A percentile compares a stretch with the other conserved stretches of the same genome.
phyloP scores from a whole-genome alignment of 2,113 vertebrate genomes.

The Ictidomys tridecemlineatus region DNA sequence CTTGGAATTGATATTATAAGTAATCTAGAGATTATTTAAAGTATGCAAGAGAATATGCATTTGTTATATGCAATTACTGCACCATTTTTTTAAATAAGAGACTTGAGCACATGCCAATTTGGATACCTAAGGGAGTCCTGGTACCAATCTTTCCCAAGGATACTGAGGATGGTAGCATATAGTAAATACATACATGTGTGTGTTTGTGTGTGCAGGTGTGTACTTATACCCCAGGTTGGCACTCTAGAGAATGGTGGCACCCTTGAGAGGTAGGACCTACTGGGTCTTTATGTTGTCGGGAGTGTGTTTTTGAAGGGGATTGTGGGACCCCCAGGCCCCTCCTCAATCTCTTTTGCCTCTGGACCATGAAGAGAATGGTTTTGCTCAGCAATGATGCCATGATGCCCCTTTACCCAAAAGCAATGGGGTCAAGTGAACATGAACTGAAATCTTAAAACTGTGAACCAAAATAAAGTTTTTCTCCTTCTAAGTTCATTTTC shows the following conservation, averaged over 20 bases:
- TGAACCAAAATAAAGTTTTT: background rate
- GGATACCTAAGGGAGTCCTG: background rate
- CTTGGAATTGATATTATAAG: background rate
- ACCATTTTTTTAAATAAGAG: background rate
- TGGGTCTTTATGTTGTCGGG: background rate
- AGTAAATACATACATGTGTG: background rate
- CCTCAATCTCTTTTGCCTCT: background rate
- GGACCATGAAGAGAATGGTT: too few relatives aligned
- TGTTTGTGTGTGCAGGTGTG: rapidly evolving
- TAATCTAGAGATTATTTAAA: background rate
- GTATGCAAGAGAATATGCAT: background rate
- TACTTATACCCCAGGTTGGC: background rate
- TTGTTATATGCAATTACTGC: background rate
- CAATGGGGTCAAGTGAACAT: too few relatives aligned
- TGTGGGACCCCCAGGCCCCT: rapidly evolving
- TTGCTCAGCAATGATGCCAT: background rate
- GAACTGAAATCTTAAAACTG: background rate
- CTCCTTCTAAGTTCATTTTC: background rate
- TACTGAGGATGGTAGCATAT: background rate
- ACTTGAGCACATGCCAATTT: background rate
- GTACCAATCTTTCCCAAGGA: background rate
- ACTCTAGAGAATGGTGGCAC: too few relatives aligned
- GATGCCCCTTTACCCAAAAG: background rate
- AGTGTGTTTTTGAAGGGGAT: background rate
- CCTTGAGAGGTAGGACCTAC: too few relatives aligned